These are phyloP conservation scores for Apomyelois bistriatella DNA, from an alignment of 2,888 invertebrate genomes.

Conservation along the genomic window DNA sequence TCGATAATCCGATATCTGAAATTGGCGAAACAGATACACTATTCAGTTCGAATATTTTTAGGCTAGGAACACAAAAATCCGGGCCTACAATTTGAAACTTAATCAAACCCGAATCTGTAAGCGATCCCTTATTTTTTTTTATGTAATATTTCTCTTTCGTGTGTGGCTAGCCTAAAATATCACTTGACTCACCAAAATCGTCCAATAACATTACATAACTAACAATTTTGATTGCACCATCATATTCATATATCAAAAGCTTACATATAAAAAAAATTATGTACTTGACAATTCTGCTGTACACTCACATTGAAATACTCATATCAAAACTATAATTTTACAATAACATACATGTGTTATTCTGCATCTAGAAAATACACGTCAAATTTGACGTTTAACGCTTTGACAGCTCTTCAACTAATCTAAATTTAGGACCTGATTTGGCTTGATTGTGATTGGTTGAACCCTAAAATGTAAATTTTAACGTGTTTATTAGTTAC, in stretches of 20 bases:
- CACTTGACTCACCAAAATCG: slow-evolving; percentile 19
- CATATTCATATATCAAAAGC: slow-evolving; percentile 13
- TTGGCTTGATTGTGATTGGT: background rate
- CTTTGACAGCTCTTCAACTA: background rate
- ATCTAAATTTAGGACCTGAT: background rate
- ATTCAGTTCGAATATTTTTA: slow-evolving; percentile 19
- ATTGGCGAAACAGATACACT: background rate
- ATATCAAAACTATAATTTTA: slow-evolving; percentile 1
- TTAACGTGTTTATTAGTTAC: no score
- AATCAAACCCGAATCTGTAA: slow-evolving; percentile 6
- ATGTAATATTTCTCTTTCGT: background rate
- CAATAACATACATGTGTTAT: background rate
- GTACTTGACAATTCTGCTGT: background rate
- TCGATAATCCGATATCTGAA: slow-evolving; percentile 16
- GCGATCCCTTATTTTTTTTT: no score
- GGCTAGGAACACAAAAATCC: background rate
- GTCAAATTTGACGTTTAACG: background rate
- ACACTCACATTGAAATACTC: background rate
- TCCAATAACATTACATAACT: slow-evolving; percentile 26
- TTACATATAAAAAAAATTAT: slow-evolving; percentile 15
- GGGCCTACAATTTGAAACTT: background rate
- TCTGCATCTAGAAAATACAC: background rate
- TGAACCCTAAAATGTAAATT: background rate
- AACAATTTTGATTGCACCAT: slow-evolving; percentile 42
- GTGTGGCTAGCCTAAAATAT: slow-evolving; percentile 10